A percentile compares a stretch with the other conserved stretches of the same genome.
Evolutionary conservation across 2,797 vertebrate species (phyloP).

Genomic region (Sebastes iracundus): DNA sequence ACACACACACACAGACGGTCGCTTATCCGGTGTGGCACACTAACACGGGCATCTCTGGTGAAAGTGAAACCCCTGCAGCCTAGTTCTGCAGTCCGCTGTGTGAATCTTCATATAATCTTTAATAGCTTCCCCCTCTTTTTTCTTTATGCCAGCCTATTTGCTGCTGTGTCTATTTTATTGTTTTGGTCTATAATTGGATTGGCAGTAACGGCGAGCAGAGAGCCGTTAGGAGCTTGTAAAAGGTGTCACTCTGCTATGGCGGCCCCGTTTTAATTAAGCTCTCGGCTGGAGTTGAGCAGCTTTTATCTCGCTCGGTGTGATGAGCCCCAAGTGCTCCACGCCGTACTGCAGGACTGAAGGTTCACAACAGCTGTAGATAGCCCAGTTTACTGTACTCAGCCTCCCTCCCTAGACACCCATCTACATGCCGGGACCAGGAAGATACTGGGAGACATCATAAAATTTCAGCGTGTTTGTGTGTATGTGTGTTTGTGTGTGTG

Average conservation of each 20-base stretch:
- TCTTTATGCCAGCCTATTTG: slow-evolving; percentile 53
- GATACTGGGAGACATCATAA: slow-evolving; percentile 45
- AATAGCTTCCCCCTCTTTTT: slow-evolving; percentile 48
- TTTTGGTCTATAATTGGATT: slow-evolving; percentile 82
- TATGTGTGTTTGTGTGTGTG: not conserved
- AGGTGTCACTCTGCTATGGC: slow-evolving; percentile 73
- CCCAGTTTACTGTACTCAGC: slow-evolving; percentile 54
- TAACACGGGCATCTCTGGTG: slow-evolving; percentile 31
- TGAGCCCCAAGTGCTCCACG: slow-evolving; percentile 57
- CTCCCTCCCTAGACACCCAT: slow-evolving; percentile 45
- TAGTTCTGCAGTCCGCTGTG: slow-evolving; percentile 33
- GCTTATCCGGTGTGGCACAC: slow-evolving; percentile 43
- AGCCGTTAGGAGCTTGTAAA: slow-evolving; percentile 80
- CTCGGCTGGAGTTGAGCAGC: slow-evolving; percentile 82
- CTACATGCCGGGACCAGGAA: slow-evolving; percentile 38
- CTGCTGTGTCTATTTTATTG: slow-evolving; percentile 74
- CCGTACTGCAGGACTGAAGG: slow-evolving; percentile 29
- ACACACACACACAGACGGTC: slow-evolving; percentile 13
- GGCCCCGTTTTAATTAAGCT: slow-evolving; percentile 86
- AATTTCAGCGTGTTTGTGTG: slow-evolving; percentile 18
- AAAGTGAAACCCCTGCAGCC: slow-evolving; percentile 56
- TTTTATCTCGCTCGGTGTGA: slow-evolving; percentile 73
- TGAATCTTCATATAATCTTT: slow-evolving; percentile 70
- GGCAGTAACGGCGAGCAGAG: slow-evolving; percentile 70
- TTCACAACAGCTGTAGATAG: slow-evolving; percentile 50